Base-by-base conservation (phyloP, 2,888 invertebrate genomes). In the Lasius fuliginosus region DNA sequence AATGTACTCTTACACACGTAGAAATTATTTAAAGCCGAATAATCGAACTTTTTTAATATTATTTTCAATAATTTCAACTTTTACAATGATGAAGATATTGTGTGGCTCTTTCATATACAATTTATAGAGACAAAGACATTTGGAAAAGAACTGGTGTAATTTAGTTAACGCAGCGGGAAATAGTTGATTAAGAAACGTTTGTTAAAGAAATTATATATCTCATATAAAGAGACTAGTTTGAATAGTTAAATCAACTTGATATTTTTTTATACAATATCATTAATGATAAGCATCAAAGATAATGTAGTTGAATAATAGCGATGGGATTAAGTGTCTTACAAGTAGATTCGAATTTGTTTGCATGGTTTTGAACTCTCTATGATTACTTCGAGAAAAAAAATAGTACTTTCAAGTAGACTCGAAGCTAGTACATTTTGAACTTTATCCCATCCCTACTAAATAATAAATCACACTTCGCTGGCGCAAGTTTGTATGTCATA, bases 401-500 rank as follows among this genome's bases (percentile, higher is more conserved):
- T 23, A 23, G 23, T 23, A 23, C 23, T 23, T 23, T 23, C 23
- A 23, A 23, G 23, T 23, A 23, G 23, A 23, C 23, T 23, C 23
- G 23, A 23, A 23, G 23, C 23, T 23, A 23, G 23, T 23, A 23
- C 0, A 23, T 23, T 23, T 23, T 23, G 23, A 23, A 23, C 23
- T 23, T 23, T 0, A 23, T 23, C 23, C 23, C 23, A 23, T 23
- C 23, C 23, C 23, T 23, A 23, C 23, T 23, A 23, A 23, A 23
- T 30, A 46, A 53, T 69, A 49, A 75, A 23, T 62, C 33, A 33
- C 46, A 33, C n/a, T 42, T 74, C 3, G 15, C 46, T 73, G 12
- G 49, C 33, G 27, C 58, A 73, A 73, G 9, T 58, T 71, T 56
- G 53, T 71, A 56, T 27, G 11, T 15, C 53, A 40, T 36, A 12